These are phyloP conservation scores for Scaptomyza tumidula DNA, from an alignment of 2,888 invertebrate species.

Conservation along the genomic window DNA sequence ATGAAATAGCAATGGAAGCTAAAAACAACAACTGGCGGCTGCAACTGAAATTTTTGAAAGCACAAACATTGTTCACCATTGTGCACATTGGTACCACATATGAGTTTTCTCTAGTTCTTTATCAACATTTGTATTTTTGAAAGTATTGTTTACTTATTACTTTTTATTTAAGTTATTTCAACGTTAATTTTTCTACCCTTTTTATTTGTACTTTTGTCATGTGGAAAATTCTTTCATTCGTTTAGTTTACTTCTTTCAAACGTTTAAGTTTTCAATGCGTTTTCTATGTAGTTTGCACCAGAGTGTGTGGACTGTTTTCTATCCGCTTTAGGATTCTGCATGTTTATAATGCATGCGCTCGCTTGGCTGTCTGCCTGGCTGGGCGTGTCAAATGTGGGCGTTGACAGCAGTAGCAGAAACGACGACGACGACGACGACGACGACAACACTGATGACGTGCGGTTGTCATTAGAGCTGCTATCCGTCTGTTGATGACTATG, in stretches of 20 bases:
- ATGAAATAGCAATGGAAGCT: conserved; percentile 1
- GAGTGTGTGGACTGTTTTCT: conserved; percentile 17
- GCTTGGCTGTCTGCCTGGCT: conserved; percentile 45
- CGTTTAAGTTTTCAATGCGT: background rate
- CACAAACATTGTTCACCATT: conserved; percentile 18
- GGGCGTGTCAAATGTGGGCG: conserved; percentile 75
- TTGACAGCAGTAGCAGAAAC: conserved; percentile 47
- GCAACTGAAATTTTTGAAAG: conserved; percentile 42
- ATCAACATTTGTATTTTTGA: no score
- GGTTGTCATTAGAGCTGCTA: conserved; percentile 76
- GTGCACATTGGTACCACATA: conserved; percentile 32
- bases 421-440: conserved; percentile 63
- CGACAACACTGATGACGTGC: conserved; percentile 72
- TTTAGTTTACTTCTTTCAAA: background rate
- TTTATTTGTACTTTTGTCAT: no score
- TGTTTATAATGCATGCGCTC: conserved; percentile 54
- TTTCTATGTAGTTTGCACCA: conserved; percentile 3
- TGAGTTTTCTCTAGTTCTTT: no score
- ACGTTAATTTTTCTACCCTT: background rate
- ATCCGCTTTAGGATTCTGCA: conserved; percentile 37
- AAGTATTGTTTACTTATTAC: no score
- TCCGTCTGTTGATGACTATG: conserved; percentile 63
- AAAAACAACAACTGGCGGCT: conserved; percentile 16
- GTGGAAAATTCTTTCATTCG: background rate
- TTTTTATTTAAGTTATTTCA: background rate